Evolutionary conservation across 2,113 vertebrate species (phyloP).

Genomic region (Poicephalus meyeri): DNA sequence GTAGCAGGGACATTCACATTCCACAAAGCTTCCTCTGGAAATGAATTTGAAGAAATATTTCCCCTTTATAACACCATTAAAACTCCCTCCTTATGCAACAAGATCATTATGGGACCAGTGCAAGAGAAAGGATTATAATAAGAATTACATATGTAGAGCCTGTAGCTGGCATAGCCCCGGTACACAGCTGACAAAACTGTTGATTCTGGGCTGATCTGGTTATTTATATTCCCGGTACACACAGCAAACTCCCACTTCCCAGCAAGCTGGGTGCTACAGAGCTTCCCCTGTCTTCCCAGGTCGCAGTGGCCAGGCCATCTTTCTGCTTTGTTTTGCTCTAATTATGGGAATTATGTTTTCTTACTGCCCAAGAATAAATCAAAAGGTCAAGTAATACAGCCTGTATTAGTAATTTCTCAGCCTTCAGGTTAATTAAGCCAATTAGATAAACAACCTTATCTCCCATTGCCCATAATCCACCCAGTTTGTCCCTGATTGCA

Average conservation of each 20-base stretch:
- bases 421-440: neutral
- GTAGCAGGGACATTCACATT: accelerated
- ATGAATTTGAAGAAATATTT: neutral
- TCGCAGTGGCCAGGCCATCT: neutral
- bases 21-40: neutral
- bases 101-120: neutral
- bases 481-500: neutral
- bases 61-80: neutral
- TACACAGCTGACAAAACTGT: neutral
- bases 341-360: neutral
- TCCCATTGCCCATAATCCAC: neutral
- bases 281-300: neutral
- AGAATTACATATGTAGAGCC: neutral
- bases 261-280: accelerated
- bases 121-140: neutral
- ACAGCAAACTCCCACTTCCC: neutral
- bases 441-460: neutral
- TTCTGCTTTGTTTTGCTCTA: neutral
- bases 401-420: neutral
- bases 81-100: neutral
- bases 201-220: neutral
- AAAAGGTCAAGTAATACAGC: neutral
- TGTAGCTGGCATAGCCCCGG: neutral
- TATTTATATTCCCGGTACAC: neutral
- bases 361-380: neutral